Base-by-base conservation (phyloP, 1,140 invertebrate species). In the Contarinia nasturtii region DNA sequence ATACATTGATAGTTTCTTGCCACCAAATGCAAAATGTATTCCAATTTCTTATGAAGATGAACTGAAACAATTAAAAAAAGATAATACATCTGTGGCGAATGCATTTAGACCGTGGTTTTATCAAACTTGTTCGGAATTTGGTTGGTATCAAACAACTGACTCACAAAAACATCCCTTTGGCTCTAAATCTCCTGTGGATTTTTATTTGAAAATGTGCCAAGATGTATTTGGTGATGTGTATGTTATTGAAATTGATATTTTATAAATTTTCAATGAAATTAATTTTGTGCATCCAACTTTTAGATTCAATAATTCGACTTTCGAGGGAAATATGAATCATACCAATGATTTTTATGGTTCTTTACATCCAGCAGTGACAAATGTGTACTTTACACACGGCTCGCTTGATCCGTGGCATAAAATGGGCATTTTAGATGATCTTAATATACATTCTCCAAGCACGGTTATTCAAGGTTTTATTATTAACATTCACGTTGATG, bases 111-210 rank as follows among this genome's bases (percentile, higher is more conserved):
- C 77, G 40, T 89, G 85, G 85, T 72, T 69, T 20, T 86, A 83
- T 54, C 84, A 88, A 62, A 86, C 82, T 0, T 90, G 86, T 61
- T 78, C 77, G 12, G 85, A 89, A 61, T 90, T 80, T 55, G 85
- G 83, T 27, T 89, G 77, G 64, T 89, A 74, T 63, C 83, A 87
- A 64, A 80, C 78, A 1, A 75, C 81, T 0, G 73, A 72, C 48
- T 70, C 68, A 1, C 50, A 54, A 0, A 64, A 72, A 18, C 72
- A 82, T 56, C 69, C 80, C 19, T 78, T 87, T 66, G 74, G 82
- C 53, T 58, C 61, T 34, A 48, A 59, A 51, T 63, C 74, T 53
- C 69, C 74, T 0, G 49, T 72, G 40, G 67, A 70, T 19, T 80
- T 74, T 52, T 80, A 70, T 45, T 63, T 69, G 1, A 56, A 76